These are phyloP conservation scores for Portunus trituberculatus DNA, from an alignment of 1,140 invertebrate species.

Conservation along the genomic window DNA sequence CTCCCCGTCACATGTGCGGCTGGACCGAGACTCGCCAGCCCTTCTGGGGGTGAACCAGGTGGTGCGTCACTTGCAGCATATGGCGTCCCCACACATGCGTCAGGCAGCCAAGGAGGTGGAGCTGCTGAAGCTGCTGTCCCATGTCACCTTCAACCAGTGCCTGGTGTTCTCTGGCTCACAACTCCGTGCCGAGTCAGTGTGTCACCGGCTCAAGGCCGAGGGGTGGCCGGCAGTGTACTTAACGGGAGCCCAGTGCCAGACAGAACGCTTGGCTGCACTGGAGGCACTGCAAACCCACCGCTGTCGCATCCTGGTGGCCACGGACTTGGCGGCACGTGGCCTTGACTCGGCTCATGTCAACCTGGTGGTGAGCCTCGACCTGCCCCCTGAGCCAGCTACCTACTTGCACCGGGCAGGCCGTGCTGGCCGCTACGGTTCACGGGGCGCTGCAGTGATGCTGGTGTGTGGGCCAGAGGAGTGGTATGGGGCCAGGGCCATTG, in stretches of 20 bases:
- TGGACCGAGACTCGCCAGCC: conserved; percentile 82
- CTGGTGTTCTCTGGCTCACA: conserved; percentile 95
- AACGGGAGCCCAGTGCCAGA: conserved; percentile 73
- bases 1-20: conserved; percentile 87
- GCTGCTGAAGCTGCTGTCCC: conserved; percentile 86
- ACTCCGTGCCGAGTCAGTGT: conserved; percentile 82
- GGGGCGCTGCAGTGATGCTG: conserved; percentile 61
- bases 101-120: conserved; percentile 86
- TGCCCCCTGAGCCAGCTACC: conserved; percentile 90
- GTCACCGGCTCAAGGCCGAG: conserved; percentile 61
- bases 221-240: conserved; percentile 72
- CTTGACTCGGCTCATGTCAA: conserved; percentile 96
- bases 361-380: conserved; percentile 95
- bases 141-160: conserved; percentile 91
- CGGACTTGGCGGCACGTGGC: conserved; percentile 92
- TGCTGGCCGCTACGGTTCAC: conserved; percentile 91
- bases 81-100: conserved; percentile 81
- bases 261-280: conserved; percentile 72
- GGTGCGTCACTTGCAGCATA: conserved; percentile 80
- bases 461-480: conserved; percentile 62
- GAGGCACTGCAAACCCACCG: conserved; percentile 73
- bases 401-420: conserved; percentile 98
- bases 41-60: conserved; percentile 81
- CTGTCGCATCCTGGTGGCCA: conserved; percentile 92
- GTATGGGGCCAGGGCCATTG: conserved; percentile 73